phyloP scores from a whole-genome alignment of 2,797 vertebrate species.

The Liasis olivaceus region DNA sequence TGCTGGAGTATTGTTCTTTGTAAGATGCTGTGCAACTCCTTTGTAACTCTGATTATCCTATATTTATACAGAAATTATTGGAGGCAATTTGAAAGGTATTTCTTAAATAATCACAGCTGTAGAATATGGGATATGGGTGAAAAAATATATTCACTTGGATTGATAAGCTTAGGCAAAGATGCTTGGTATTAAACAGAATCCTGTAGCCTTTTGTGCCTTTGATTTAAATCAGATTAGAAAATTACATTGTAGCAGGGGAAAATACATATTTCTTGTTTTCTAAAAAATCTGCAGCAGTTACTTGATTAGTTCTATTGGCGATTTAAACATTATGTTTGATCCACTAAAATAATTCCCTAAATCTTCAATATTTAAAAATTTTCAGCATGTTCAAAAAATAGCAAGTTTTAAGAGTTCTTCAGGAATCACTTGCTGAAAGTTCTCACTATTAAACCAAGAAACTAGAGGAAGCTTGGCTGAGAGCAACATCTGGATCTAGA shows the following conservation, averaged over 20 bases:
- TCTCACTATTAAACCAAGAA: not conserved
- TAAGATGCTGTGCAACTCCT: not conserved
- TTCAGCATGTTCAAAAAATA: not conserved
- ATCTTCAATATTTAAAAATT: not conserved
- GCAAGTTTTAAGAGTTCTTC: no score
- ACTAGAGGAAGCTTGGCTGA: not conserved
- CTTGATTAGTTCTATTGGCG: not conserved
- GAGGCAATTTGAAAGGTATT: not conserved
- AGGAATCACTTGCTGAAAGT: not conserved
- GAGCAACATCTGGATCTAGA: not conserved
- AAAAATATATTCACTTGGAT: not conserved
- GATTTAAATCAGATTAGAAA: not conserved
- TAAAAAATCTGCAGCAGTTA: not conserved
- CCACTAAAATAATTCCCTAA: not conserved
- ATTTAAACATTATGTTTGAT: not conserved
- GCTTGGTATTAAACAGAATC: not conserved
- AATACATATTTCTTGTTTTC: not conserved
- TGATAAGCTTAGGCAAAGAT: not conserved
- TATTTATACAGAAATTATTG: not conserved
- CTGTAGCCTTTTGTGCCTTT: not conserved
- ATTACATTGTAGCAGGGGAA: not conserved
- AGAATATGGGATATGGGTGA: not conserved
- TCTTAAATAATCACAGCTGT: not conserved
- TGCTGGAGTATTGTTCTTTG: not conserved
- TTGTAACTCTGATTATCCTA: not conserved